A percentile compares a stretch with the other conserved stretches of the same genome.
phyloP scores from a whole-genome alignment of 2,797 vertebrate species.

The Petrocephalus sullivani region DNA sequence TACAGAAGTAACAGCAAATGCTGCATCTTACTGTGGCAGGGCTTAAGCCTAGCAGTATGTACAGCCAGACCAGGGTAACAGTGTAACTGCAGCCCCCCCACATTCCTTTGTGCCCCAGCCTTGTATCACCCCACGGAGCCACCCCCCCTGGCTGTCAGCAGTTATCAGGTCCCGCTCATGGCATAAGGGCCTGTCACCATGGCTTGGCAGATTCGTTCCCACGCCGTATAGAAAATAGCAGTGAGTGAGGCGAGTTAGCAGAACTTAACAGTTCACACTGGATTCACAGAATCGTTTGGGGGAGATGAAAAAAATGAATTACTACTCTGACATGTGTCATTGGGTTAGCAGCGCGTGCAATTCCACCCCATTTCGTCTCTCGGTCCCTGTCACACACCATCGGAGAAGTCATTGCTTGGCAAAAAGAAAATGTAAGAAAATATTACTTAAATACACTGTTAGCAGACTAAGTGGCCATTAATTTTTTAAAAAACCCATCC shows the following conservation, averaged over 20 bases:
- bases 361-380: not conserved
- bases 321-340: not conserved
- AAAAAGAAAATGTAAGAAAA: not conserved
- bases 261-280: not conserved
- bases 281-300: not conserved
- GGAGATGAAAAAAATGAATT: not conserved
- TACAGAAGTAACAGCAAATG: not conserved
- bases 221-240: not conserved
- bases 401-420: not conserved
- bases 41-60: not conserved
- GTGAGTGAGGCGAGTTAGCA: not conserved
- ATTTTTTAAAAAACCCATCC: not conserved
- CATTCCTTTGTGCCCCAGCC: not conserved
- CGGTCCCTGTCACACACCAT: not conserved
- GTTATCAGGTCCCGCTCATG: constrained; percentile 51
- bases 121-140: not conserved
- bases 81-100: not conserved
- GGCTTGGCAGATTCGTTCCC: not conserved
- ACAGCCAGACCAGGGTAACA: not conserved
- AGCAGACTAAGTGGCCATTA: not conserved
- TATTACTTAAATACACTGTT: not conserved
- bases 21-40: not conserved
- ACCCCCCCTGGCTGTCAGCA: constrained; percentile 51
- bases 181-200: constrained; percentile 34
- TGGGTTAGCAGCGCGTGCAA: too few relatives aligned